Conservation (phyloP, 2,113 vertebrate species). For the Cinclus mexicanus region DNA sequence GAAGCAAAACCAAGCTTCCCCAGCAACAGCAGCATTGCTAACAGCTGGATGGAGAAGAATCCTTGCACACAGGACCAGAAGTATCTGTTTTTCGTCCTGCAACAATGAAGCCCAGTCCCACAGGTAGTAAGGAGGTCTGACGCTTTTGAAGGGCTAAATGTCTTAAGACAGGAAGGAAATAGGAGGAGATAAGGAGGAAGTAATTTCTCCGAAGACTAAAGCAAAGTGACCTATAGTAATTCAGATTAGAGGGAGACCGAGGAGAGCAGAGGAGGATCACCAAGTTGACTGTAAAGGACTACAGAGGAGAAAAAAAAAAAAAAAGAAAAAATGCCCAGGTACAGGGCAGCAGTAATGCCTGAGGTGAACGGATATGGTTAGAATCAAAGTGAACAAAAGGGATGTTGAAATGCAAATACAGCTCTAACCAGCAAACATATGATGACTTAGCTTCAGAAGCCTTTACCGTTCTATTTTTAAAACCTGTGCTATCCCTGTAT, state of each 20-base stretch:
- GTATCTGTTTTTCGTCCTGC: neutral
- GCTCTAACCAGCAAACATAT: neutral
- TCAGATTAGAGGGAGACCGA: neutral
- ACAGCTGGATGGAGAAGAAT: fast-evolving
- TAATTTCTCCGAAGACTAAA: neutral
- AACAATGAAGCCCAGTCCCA: neutral
- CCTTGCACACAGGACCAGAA: neutral
- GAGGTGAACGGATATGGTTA: neutral
- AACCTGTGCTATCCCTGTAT: neutral
- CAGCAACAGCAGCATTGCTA: neutral
- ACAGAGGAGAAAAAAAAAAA: neutral
- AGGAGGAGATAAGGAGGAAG: neutral
- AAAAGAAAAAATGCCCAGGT: neutral
- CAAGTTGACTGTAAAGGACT: neutral
- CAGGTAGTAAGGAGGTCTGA: neutral
- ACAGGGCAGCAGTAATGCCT: neutral
- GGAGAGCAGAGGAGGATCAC: neutral
- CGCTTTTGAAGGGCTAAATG: neutral
- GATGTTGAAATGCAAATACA: neutral
- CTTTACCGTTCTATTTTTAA: neutral
- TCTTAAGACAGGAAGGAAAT: neutral
- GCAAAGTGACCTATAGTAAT: neutral
- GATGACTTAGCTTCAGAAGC: neutral
- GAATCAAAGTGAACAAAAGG: neutral
- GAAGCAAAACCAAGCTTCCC: neutral